phyloP scores from a whole-genome alignment of 2,888 invertebrate genomes.

The Epistrophe eligans region DNA sequence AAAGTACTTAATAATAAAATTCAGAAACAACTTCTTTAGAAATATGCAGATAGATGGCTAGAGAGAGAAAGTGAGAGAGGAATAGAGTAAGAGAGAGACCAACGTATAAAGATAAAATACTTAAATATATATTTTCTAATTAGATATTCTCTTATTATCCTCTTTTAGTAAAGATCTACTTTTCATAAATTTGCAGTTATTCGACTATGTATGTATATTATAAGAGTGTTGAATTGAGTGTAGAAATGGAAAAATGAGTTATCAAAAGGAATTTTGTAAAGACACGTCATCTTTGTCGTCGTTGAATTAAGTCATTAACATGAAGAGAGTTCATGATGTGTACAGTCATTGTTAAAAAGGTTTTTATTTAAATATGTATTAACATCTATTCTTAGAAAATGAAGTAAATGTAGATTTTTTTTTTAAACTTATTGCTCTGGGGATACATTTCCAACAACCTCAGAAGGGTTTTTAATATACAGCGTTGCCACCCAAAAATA shows the following conservation, averaged over 20 bases:
- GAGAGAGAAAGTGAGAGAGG: conserved; percentile 4
- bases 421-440: too few species aligned
- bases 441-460: too few species aligned
- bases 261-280: conserved; percentile 59
- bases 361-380: conserved; percentile 1
- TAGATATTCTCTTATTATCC: conserved; percentile 73
- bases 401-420: too few species aligned
- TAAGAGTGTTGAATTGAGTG: neutral
- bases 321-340: neutral
- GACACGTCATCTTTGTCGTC: neutral
- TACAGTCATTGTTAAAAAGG: neutral
- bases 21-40: conserved; percentile 43
- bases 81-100: neutral
- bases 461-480: too few species aligned
- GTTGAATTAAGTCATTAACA: neutral
- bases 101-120: conserved; percentile 52
- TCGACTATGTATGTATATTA: neutral
- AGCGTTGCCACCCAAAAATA: too few species aligned
- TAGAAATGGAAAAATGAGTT: conserved; percentile 29
- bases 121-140: conserved; percentile 67
- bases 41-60: neutral
- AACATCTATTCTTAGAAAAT: neutral
- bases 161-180: conserved; percentile 32
- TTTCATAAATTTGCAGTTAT: conserved; percentile 56
- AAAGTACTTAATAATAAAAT: conserved; percentile 67